Evolutionary conservation across 2,888 invertebrate species (phyloP).

Genomic region (Gymnocheta viridis): DNA sequence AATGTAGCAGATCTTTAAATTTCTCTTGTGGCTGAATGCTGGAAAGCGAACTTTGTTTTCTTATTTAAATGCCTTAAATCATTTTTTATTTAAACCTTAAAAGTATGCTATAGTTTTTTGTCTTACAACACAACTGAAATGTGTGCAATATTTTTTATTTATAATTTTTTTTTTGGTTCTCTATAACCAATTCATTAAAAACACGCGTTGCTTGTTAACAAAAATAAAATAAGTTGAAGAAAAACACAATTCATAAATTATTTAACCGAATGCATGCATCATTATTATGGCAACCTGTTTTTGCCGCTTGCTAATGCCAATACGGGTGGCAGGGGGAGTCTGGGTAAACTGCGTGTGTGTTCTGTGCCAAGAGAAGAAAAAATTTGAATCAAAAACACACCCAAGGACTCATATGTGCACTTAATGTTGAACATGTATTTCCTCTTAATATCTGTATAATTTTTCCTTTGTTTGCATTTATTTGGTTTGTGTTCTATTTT

Average conservation of each 20-base stretch:
- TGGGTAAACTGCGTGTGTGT: constrained; percentile 31
- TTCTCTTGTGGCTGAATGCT: background rate
- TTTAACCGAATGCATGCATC: constrained; percentile 52
- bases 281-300: constrained; percentile 62
- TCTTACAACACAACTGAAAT: constrained; percentile 8
- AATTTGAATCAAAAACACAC: background rate
- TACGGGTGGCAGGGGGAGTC: background rate
- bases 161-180: constrained; percentile 1
- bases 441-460: constrained; percentile 59
- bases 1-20: background rate
- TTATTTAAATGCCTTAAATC: background rate
- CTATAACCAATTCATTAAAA: constrained; percentile 64
- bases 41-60: background rate
- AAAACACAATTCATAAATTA: constrained; percentile 59
- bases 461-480: constrained; percentile 65
- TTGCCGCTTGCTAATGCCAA: background rate
- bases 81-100: background rate
- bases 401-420: constrained; percentile 63
- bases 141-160: constrained; percentile 56
- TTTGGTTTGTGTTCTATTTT: constrained; percentile 42
- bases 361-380: background rate
- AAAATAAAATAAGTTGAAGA: background rate
- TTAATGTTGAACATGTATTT: constrained; percentile 67
- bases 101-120: constrained; percentile 45
- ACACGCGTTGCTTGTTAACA: constrained; percentile 65